Base-by-base conservation (phyloP, 2,797 vertebrate genomes). In the Discoglossus pictus region DNA sequence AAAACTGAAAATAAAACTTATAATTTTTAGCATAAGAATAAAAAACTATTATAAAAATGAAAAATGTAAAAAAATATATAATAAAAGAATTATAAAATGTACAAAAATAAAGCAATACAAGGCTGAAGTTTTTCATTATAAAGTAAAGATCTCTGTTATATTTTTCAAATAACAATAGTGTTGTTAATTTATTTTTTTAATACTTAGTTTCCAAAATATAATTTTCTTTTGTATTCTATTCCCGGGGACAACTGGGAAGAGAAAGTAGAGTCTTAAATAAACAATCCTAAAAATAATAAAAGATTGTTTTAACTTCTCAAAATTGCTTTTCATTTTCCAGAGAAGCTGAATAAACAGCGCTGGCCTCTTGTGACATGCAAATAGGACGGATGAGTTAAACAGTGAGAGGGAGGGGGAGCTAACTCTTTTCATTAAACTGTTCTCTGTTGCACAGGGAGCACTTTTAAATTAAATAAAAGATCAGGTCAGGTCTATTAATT, bases 331-430 rank as follows among this genome's bases (percentile, higher is more conserved):
- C 71, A 18, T 78, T 90, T 84, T 84, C 86, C 85, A 90, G 88
- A 86, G 90, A 92, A 92, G 92, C 92, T 91, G 91, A 89, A 88
- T 86, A 92, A 93, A 92, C 89, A 92, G 80, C 84, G 50, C 73
- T 76, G 76, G 84, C 88, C 83, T 87, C 83, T 86, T 80, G 85
- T 81, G 69, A 87, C 65, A 63, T 59, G 7, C 58, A 73, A 65
- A 76, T 79, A 73, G 66, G 68, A 74, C 67, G 71, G 72, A 75
- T 72, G 64, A 68, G 61, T 24, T 61, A 75, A 73, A 78, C 74
- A 68, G 78, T 38, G 54, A 72, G 27, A 12, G 55, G 65, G 55
- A 68, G 40, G 53, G 12, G 7, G 60, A 40, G 2, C 3, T 65
- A 59, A 13, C 42, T 12, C 61, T 10, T 68, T 73, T 76, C 70